These are phyloP conservation scores for Passer domesticus DNA, from an alignment of 2,113 vertebrate genomes.

Conservation along the genomic window DNA sequence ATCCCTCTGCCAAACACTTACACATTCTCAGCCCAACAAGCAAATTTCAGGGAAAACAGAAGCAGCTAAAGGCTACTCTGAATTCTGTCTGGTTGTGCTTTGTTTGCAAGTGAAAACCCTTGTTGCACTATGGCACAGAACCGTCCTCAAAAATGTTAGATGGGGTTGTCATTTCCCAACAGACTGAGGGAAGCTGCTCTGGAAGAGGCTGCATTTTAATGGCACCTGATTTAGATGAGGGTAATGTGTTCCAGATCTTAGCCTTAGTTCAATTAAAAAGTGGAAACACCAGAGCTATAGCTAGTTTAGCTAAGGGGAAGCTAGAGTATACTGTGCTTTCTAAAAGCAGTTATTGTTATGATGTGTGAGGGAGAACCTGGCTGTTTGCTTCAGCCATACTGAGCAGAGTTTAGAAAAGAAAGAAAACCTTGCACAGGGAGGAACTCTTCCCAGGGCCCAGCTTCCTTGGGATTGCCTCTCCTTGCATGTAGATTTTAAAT, in stretches of 20 bases:
- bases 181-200: not conserved
- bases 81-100: not conserved
- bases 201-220: not conserved
- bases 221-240: not conserved
- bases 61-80: not conserved
- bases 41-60: not conserved
- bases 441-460: not conserved
- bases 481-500: not conserved
- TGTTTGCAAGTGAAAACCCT: not conserved
- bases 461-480: not conserved
- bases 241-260: not conserved
- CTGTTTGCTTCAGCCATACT: not conserved
- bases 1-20: not conserved
- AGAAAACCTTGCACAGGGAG: not conserved
- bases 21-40: not conserved
- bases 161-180: not conserved
- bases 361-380: not conserved
- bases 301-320: not conserved
- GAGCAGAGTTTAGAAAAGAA: not conserved
- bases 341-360: not conserved
- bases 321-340: not conserved
- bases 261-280: not conserved
- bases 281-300: not conserved
- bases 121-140: not conserved
- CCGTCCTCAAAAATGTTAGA: not conserved